A percentile compares a stretch with the other conserved stretches of the same genome.
phyloP scores from a whole-genome alignment of 1,140 invertebrate genomes.

The Zophobas atratus region DNA sequence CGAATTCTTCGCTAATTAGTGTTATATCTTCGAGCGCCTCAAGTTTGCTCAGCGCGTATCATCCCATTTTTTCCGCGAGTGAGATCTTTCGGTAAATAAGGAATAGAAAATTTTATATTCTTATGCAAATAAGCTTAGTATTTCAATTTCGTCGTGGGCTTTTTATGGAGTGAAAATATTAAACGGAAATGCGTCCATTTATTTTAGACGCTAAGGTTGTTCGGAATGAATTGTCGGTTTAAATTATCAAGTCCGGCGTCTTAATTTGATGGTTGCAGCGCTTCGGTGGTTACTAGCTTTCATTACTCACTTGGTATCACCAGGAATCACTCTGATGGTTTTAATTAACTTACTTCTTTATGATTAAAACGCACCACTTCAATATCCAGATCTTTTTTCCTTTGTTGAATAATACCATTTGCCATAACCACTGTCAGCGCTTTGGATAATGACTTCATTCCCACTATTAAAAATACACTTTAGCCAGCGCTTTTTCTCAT shows the following conservation, averaged over 20 bases:
- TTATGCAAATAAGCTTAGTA: constrained; percentile 48
- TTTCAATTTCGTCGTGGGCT: constrained; percentile 44
- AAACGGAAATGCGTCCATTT: constrained; percentile 48
- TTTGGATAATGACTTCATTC: constrained; percentile 35
- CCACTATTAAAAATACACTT: constrained; percentile 44
- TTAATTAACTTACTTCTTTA: constrained; percentile 40
- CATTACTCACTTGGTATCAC: constrained; percentile 15
- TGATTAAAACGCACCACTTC: constrained; percentile 8
- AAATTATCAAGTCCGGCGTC: constrained; percentile 37
- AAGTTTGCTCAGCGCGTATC: constrained; percentile 5
- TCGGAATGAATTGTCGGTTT: constrained; percentile 40
- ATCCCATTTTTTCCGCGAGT: constrained; percentile 5
- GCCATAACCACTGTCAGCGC: constrained; percentile 35
- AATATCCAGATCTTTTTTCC: constrained; percentile 26
- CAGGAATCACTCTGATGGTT: constrained; percentile 16
- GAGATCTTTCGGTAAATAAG: constrained; percentile 41
- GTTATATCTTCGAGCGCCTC: constrained; percentile 4
- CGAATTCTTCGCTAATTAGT: constrained; percentile 30
- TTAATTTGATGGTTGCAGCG: constrained; percentile 31
- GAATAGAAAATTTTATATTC: constrained; percentile 45
- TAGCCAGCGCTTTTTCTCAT: constrained; percentile 32
- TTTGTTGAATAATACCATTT: constrained; percentile 9
- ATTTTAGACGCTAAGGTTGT: constrained; percentile 28
- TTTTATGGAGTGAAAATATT: constrained; percentile 45
- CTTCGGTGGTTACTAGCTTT: constrained; percentile 18